A percentile compares a stretch with the other conserved stretches of the same genome.
Conservation (phyloP, 2,888 invertebrate genomes). For the Epiblema foenella region DNA sequence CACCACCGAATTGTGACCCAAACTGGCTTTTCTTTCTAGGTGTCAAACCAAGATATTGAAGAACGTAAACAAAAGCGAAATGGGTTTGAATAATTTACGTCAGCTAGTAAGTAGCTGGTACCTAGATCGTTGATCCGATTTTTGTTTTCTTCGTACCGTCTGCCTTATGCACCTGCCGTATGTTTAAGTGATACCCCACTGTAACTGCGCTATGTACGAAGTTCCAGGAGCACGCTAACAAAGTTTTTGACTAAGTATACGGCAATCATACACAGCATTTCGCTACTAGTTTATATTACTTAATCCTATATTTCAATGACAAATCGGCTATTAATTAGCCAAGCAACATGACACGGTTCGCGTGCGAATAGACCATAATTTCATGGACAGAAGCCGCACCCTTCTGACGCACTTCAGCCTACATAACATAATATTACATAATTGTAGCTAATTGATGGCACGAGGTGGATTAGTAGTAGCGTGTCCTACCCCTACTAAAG, state of each 20-base stretch:
- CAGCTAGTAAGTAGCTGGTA: not conserved
- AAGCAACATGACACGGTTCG: conserved; percentile 23
- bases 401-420: conserved; percentile 20
- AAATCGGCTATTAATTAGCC: conserved; percentile 31
- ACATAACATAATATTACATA: not conserved
- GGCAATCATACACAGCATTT: not conserved
- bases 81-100: conserved; percentile 9
- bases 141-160: conserved; percentile 13
- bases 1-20: too few relatives aligned
- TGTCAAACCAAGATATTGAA: conserved; percentile 1
- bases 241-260: too few relatives aligned
- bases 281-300: not conserved
- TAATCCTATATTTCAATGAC: conserved; percentile 19
- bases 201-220: too few relatives aligned
- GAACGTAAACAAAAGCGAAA: not conserved
- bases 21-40: too few relatives aligned
- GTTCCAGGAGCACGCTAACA: too few relatives aligned
- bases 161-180: too few relatives aligned
- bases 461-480: not conserved
- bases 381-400: conserved; percentile 37
- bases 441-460: conserved; percentile 12
- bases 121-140: not conserved
- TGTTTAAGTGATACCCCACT: too few relatives aligned
- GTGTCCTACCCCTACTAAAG: not conserved
- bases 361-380: conserved; percentile 33